Conservation (phyloP, 35 echinoderm and acorn worm genomes). For the Eucidaris tribuloides region DNA sequence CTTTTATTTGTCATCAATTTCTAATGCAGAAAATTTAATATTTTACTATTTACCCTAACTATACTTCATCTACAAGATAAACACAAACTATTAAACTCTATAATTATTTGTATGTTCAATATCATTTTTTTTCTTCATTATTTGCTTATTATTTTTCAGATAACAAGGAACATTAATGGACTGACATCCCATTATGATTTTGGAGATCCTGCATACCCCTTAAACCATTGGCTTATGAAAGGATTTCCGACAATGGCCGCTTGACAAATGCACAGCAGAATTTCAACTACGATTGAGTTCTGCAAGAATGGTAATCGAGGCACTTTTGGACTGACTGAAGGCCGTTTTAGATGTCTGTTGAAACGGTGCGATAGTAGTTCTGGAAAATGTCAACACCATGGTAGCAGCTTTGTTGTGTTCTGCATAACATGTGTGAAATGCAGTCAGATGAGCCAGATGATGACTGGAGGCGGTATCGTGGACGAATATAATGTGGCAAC, state of each 20-base stretch:
- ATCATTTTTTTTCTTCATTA: neutral
- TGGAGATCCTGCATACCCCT: slow-evolving; percentile 73
- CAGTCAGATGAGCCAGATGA: neutral
- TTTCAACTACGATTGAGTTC: slow-evolving; percentile 48
- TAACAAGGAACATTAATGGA: slow-evolving; percentile 43
- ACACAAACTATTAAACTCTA: too few relatives aligned
- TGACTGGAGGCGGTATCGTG: neutral
- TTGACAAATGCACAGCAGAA: neutral
- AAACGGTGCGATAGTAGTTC: slow-evolving; percentile 46
- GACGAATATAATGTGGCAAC: neutral
- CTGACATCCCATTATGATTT: slow-evolving; percentile 53
- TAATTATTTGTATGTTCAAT: neutral
- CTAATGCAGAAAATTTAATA: neutral
- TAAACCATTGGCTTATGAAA: slow-evolving; percentile 59
- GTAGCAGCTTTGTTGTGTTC: slow-evolving; percentile 49
- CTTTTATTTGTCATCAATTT: too few relatives aligned
- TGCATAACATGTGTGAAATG: slow-evolving; percentile 73
- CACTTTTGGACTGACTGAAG: slow-evolving; percentile 52
- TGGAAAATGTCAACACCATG: neutral
- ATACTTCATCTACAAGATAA: too few relatives aligned
- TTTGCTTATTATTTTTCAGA: neutral
- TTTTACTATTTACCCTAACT: neutral
- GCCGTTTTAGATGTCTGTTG: slow-evolving; percentile 46
- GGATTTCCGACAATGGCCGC: slow-evolving; percentile 18
- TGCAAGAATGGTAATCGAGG: slow-evolving; percentile 52